A percentile compares a stretch with the other conserved stretches of the same genome.
Evolutionary conservation across 2,888 invertebrate species (phyloP).

Genomic region (Xanthia togata): DNA sequence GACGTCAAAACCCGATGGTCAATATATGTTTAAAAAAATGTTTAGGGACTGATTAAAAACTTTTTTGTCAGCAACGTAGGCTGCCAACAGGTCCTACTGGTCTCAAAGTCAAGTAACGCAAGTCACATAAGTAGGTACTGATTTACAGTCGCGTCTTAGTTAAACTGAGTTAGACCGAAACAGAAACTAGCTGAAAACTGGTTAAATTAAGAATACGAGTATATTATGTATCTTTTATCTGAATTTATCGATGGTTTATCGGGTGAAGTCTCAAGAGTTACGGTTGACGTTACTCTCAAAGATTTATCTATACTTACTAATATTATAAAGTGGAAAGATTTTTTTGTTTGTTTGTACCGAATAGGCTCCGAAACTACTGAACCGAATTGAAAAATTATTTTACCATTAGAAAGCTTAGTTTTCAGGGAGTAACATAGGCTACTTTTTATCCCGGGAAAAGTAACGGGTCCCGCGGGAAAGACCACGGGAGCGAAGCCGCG

Average conservation of each 20-base stretch:
- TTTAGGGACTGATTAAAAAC: neutral
- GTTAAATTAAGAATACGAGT: neutral
- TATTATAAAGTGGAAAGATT: no score
- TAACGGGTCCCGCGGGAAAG: no score
- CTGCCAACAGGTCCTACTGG: neutral
- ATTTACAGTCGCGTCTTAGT: neutral
- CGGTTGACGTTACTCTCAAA: constrained; percentile 15
- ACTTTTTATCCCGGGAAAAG: no score
- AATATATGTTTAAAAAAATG: constrained; percentile 11
- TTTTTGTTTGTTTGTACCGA: no score
- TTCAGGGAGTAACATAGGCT: no score
- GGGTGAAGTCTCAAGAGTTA: neutral
- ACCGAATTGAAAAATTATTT: no score
- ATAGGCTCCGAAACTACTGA: no score
- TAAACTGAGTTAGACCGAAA: neutral
- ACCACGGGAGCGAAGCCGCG: no score
- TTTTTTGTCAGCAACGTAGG: neutral
- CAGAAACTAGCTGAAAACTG: neutral
- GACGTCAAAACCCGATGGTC: constrained; percentile 60
- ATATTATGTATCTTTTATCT: constrained; percentile 20
- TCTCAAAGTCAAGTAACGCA: neutral
- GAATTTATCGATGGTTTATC: constrained; percentile 31
- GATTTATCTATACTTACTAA: no score
- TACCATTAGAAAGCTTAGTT: no score
- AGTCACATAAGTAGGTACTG: neutral